Evolutionary conservation across 2,888 invertebrate genomes (phyloP), one percentile per base, ranked within the genome.

Genomic region (Litoditis marina): DNA sequence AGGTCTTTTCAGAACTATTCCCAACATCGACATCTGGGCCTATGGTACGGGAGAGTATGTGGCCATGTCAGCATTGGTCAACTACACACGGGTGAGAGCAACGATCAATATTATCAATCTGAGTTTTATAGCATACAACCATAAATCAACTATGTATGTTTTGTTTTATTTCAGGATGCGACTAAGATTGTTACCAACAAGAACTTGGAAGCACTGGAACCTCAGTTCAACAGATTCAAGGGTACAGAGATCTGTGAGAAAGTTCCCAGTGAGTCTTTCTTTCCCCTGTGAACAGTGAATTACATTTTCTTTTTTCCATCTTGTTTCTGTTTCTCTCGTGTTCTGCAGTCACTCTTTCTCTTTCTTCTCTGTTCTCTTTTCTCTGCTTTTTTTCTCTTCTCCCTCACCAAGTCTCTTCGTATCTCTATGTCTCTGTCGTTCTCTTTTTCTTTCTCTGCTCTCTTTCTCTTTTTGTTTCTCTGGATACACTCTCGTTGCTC

Each of bases 1-100:
- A 5, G 19, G 34, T 1, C 25, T 49, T 13, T 61, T 36, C 54
- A 68, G 68, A 42, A 63, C 56, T 25, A 68, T 79, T 22, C 76
- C 76, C 5, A 78, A 79, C 53, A 49, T 79, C 7, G 74, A 79
- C 44, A 75, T 82, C 31, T 81, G 78, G 76, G 81, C 81, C 0
- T 82, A 82, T 65, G 82, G 82, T 44, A 80, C 80, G 6, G 82
- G 82, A 3, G 82, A 82, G 51, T 82, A 79, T 57, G 82, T 81
- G 28, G 82, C 82, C 19, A 77, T 80, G 75, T 63, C 70, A 5
- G 80, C 79, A 30, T 61, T 82, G 49, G 59, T 75, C 11, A 78
- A 81, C 55, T 79, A 79, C 44, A 80, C 80, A 7, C 72, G 68
- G 58, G 70, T 57, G 30, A 51, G 44, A 36, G 25, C 6, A 63